Evolutionary conservation across 2,888 invertebrate species (phyloP), one percentile per base, ranked within the genome.

Genomic region (Tridacna crocea): DNA sequence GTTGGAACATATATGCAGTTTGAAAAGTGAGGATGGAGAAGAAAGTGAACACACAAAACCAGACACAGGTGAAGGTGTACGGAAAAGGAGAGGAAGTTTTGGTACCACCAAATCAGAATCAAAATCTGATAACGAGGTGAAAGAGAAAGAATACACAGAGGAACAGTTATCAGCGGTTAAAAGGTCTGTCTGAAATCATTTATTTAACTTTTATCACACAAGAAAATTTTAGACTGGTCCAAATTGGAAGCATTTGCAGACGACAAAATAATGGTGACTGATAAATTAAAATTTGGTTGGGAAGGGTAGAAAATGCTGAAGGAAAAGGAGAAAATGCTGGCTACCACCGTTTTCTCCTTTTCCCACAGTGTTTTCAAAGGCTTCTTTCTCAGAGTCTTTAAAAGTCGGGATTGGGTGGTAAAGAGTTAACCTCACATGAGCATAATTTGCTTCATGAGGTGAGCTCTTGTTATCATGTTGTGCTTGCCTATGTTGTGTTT

Each of bases 101-200:
- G 83, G 85, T 36, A 79, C 51, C 17, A 73, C 77, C 65, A 74
- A 70, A 46, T 72, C 77, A 60, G 85, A 85, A 22, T 82, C 85
- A 47, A 84, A 85, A n/a, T 80, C 83, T 46, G 84, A 84, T 60
- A 80, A 80, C 17, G 78, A 74, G 51, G 79, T 86, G 27, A 90
- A 73, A 61, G 88, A 85, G 26, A 87, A 90, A 78, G 97, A 97
- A 73, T 98, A 96, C 93, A 96, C 96, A 0, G 93, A 95, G 51
- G 98, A 98, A 10, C 98, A 98, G 92, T 90, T 97, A 19, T 97
- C 97, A 79, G 96, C 97, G 55, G 96, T 96, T 19, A 96, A 95
- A 92, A 96, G 95, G 95, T 95, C 15, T 26, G n/a, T 75, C 17
- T 24, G 13, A 36, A 36, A 36, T 63, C 22, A 63, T 58, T 58